These are phyloP conservation scores for Nothobranchius kuhntae DNA, from an alignment of 2,113 vertebrate species.

Conservation along the genomic window DNA sequence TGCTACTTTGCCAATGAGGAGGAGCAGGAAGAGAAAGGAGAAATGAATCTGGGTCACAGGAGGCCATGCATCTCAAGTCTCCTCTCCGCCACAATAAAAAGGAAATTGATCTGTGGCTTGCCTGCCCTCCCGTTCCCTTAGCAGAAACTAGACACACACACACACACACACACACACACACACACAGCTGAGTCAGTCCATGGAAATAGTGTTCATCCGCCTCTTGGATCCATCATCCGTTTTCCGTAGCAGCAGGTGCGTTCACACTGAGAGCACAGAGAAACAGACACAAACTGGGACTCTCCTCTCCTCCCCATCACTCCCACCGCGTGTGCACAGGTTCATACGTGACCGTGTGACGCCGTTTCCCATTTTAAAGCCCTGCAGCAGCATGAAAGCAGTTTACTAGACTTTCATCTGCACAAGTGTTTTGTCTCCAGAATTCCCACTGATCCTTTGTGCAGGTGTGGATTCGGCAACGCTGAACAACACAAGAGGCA, in stretches of 20 bases:
- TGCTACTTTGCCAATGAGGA: slow-evolving; percentile 65
- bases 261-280: slow-evolving; percentile 32
- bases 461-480: background rate
- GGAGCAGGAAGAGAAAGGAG: slow-evolving; percentile 61
- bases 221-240: slow-evolving; percentile 49
- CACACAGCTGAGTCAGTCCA: slow-evolving; percentile 33
- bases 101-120: slow-evolving; percentile 70
- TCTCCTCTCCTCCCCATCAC: slow-evolving; percentile 2
- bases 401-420: slow-evolving; percentile 6
- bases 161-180: no score
- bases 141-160: slow-evolving; percentile 22
- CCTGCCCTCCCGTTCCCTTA: slow-evolving; percentile 41
- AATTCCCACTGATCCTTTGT: background rate
- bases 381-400: slow-evolving; percentile 19
- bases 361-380: slow-evolving; percentile 24
- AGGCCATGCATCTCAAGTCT: slow-evolving; percentile 81
- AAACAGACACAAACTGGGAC: slow-evolving; percentile 26
- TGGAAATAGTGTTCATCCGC: slow-evolving; percentile 52
- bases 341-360: slow-evolving; percentile 14
- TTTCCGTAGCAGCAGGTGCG: slow-evolving; percentile 62
- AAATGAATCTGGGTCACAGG: slow-evolving; percentile 80
- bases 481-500: background rate
- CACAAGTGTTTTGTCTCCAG: slow-evolving; percentile 5
- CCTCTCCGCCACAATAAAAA: slow-evolving; percentile 70
- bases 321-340: background rate